These are phyloP conservation scores for Heliornis fulica DNA, from an alignment of 2,113 vertebrate genomes.

Conservation along the genomic window DNA sequence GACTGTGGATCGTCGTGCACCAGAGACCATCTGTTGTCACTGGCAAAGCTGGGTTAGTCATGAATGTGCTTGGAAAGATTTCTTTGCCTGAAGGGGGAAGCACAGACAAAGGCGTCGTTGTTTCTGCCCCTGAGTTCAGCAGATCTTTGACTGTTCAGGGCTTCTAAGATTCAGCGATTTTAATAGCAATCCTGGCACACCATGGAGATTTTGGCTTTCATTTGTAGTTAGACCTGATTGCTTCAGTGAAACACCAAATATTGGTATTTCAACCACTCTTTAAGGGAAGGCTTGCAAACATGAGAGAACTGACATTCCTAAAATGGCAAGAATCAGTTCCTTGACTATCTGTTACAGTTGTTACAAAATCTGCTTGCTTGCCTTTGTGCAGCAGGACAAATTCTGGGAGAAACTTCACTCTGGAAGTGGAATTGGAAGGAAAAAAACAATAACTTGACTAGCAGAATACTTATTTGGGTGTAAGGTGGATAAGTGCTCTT, in stretches of 20 bases:
- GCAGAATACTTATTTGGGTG: not conserved
- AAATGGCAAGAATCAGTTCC: not conserved
- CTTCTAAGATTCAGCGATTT: not conserved
- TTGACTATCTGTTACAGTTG: not conserved
- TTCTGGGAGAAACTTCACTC: not conserved
- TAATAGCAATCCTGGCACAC: not conserved
- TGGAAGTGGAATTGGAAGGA: not conserved
- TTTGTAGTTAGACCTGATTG: not conserved
- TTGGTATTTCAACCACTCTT: not conserved
- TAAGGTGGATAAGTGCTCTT: not conserved
- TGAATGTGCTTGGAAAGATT: not conserved
- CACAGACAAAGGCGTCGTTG: not conserved
- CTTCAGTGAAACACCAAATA: not conserved
- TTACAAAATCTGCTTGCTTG: not conserved
- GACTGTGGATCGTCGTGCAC: fast-evolving
- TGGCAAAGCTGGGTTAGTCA: not conserved
- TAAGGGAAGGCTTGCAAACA: not conserved
- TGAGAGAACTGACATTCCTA: not conserved
- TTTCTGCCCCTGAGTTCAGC: not conserved
- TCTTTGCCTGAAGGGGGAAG: not conserved
- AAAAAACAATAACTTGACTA: not conserved
- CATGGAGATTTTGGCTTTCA: not conserved
- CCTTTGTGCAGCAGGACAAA: not conserved
- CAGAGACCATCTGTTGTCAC: not conserved
- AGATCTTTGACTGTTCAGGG: not conserved